Evolutionary conservation across 37 sponge, comb jelly and placozoan species (phyloP), one percentile per base, ranked within the genome.

Genomic region (Aphrocallistes beatrix): DNA sequence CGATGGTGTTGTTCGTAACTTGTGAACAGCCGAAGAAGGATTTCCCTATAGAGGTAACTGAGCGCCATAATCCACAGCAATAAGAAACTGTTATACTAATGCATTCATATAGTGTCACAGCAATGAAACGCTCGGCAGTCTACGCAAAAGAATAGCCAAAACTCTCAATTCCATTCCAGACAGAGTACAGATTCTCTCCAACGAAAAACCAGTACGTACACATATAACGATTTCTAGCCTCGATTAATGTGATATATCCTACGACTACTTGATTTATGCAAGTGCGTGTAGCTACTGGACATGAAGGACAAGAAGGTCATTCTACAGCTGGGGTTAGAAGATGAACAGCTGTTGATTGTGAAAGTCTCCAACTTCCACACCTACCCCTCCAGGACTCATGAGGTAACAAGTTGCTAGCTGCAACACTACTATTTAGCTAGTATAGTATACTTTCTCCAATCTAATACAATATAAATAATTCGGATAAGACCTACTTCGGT

Each of bases 111-210:
- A 89, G 87, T 89, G 90, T 82, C 91, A 92, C 51, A 85, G 87
- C 82, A 94, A 94, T 75, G 95, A 94, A 86, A 91, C 84, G 60
- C 51, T 93, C 38, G 40, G 48, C 37, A 93, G 93, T 60, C 50
- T 94, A 38, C 88, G 91, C 36, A 84, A 88, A 37, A 88, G 87
- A 51, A 47, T 94, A 38, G 91, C 91, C 19, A 50, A 69, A 75
- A 19, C 39, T 37, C 82, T 94, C 38, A 88, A 81, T 39, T 39
- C 86, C 21, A 48, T 88, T 36, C 49, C 81, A 9, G 93, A 94
- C 0, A 90, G 91, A 23, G 37, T 94, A 0, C 93, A 91, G 39
- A 83, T 94, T 8, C 91, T 87, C 28, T 60, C 82, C 0, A 37
- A 81, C 19, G 93, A 93, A 37, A 86, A 83, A 88, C 90, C 91